phyloP scores from a whole-genome alignment of 2,888 invertebrate genomes.

The Altica lythri region DNA sequence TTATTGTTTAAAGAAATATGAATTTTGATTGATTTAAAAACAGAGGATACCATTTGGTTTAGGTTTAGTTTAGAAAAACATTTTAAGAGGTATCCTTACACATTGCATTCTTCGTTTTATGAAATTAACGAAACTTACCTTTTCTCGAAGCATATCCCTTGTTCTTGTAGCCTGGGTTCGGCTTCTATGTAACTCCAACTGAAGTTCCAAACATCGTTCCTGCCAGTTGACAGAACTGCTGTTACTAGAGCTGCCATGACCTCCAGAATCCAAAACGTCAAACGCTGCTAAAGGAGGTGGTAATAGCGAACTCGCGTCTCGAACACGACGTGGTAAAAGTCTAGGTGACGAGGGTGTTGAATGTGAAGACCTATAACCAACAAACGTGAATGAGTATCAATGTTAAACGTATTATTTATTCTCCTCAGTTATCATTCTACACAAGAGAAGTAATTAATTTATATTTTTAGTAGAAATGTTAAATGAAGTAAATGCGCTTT shows the following conservation, averaged over 20 bases:
- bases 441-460: too few species aligned
- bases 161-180: conserved; percentile 86
- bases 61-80: too few species aligned
- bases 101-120: too few species aligned
- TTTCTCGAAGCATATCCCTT: conserved; percentile 85
- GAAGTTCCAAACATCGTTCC: conserved; percentile 83
- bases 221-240: conserved; percentile 75
- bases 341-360: conserved; percentile 77
- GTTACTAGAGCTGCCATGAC: conserved; percentile 37
- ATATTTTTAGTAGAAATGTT: too few species aligned
- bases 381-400: too few species aligned
- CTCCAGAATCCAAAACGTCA: conserved; percentile 54
- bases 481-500: too few species aligned
- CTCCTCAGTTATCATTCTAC: too few species aligned
- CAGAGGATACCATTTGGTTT: too few species aligned
- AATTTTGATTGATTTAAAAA: too few species aligned
- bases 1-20: too few species aligned
- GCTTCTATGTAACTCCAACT: conserved; percentile 83
- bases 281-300: conserved; percentile 45
- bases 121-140: conserved; percentile 73
- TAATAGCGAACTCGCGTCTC: conserved; percentile 61
- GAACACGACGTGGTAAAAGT: conserved; percentile 70
- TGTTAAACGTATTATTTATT: too few species aligned
- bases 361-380: conserved; percentile 55
- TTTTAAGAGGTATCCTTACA: too few species aligned